Evolutionary conservation across 2,113 vertebrate species (phyloP).

Genomic region (Siniperca knerii): DNA sequence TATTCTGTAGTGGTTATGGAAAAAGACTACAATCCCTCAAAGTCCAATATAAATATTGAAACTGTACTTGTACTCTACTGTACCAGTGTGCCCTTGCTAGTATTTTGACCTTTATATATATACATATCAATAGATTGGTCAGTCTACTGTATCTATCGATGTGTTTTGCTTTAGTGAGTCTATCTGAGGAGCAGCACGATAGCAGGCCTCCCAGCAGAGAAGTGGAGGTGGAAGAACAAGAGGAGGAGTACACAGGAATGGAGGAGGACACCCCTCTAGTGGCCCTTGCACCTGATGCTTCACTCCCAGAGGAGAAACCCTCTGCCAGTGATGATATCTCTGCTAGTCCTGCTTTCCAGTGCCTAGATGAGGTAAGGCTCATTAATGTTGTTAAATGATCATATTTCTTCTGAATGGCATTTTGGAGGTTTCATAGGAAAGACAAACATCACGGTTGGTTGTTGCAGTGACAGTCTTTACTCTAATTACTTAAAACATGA

Average conservation of each 20-base stretch:
- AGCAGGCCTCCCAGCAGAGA: slow-evolving; percentile 25
- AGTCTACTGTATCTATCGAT: background rate
- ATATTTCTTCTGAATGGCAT: background rate
- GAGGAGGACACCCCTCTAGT: slow-evolving; percentile 56
- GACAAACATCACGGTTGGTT: background rate
- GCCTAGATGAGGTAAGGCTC: slow-evolving; percentile 89
- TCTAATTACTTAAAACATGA: background rate
- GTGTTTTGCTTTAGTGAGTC: slow-evolving; percentile 82
- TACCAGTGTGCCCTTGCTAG: background rate
- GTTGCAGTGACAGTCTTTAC: background rate
- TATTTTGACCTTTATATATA: background rate
- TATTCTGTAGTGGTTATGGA: background rate
- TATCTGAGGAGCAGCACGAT: slow-evolving; percentile 52
- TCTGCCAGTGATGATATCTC: slow-evolving; percentile 56
- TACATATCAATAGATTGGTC: background rate
- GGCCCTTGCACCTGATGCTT: slow-evolving; percentile 76
- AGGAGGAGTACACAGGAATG: slow-evolving; percentile 34
- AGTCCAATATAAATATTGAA: background rate
- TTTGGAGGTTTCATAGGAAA: background rate
- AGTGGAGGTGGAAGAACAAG: slow-evolving; percentile 51
- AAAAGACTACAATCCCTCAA: background rate
- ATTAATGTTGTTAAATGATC: background rate
- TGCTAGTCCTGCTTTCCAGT: slow-evolving; percentile 85
- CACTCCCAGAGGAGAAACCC: slow-evolving; percentile 76
- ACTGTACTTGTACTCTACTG: background rate